Base-by-base conservation (phyloP, 1,140 invertebrate species). In the Atta cephalotes region DNA sequence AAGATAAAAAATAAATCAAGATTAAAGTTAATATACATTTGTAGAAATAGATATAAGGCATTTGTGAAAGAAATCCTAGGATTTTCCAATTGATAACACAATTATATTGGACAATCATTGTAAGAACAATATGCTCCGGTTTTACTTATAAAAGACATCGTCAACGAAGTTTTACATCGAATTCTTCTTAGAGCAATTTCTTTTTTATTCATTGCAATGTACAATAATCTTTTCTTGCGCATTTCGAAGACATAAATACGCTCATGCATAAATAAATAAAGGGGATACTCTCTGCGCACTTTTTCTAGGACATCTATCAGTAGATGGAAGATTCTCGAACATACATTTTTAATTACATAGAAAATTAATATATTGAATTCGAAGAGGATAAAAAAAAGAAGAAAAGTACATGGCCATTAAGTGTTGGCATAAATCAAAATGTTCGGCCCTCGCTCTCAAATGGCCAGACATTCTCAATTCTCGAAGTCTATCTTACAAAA, bases 221-320 rank as follows among this genome's bases (percentile, higher is more conserved):
- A 86, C 85, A 78, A 86, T 78, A 70, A 86, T 84, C 25, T 35
- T 85, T 45, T 49, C 16, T 53, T 84, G 62, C 79, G 79, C 85
- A 58, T 86, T 74, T 82, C 25, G 39, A 35, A 49, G 68, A 82
- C 39, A 82, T 49, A 74, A 70, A 82, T 84, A 84, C 56, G 77
- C 76, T 86, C 53, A 71, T 86, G 85, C 77, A 71, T 80, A 86
- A 80, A 86, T 86, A 81, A 80, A 86, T 81, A 86, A 86, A 80
- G 35, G 81, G n/a, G 60, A 74, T 84, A 84, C 28, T 62, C 53
- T 76, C n/a, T 49, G 70, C 45, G 39, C 49, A 62, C 70, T 84
- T 84, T 76, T 82, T 72, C 18, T 51, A 84, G 18, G 25, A 10
- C 71, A 49, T 39, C 7, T 76, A 49, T 62, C 14, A 35, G 39